Conservation (phyloP, 1,140 invertebrate species). For the Ylistrum balloti region DNA sequence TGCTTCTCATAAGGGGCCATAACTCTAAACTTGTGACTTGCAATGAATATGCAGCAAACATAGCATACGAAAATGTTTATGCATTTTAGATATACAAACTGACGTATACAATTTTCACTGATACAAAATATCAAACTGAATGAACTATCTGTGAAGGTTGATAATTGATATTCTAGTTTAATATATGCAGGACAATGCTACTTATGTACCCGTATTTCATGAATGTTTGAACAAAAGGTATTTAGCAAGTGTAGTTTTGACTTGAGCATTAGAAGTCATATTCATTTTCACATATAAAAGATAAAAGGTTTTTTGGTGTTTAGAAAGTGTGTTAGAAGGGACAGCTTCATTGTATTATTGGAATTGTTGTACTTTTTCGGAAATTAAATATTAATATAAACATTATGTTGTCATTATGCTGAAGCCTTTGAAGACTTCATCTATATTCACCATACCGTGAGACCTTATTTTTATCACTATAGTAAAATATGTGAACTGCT, state of each 20-base stretch:
- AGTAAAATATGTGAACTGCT: neutral
- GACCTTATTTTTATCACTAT: neutral
- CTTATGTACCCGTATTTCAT: neutral
- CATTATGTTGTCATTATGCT: neutral
- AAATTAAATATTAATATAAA: constrained; percentile 29
- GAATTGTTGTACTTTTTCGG: constrained; percentile 19
- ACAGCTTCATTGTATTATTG: neutral
- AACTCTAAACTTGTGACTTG: no score
- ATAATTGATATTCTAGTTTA: no score
- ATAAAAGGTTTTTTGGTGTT: neutral
- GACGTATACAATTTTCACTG: no score
- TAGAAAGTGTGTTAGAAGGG: neutral
- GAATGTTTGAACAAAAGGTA: neutral
- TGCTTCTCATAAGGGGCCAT: no score
- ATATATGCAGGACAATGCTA: no score
- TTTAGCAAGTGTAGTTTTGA: neutral
- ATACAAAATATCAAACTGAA: no score
- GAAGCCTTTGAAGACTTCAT: neutral
- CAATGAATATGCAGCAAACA: no score
- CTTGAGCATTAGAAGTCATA: neutral
- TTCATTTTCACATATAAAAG: neutral
- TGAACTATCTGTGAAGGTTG: no score
- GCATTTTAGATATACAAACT: no score
- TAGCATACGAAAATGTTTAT: no score
- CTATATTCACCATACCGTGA: neutral